Evolutionary conservation across 2,888 invertebrate genomes (phyloP), one percentile per base, ranked within the genome.

Genomic region (Malthinus flaveolus): DNA sequence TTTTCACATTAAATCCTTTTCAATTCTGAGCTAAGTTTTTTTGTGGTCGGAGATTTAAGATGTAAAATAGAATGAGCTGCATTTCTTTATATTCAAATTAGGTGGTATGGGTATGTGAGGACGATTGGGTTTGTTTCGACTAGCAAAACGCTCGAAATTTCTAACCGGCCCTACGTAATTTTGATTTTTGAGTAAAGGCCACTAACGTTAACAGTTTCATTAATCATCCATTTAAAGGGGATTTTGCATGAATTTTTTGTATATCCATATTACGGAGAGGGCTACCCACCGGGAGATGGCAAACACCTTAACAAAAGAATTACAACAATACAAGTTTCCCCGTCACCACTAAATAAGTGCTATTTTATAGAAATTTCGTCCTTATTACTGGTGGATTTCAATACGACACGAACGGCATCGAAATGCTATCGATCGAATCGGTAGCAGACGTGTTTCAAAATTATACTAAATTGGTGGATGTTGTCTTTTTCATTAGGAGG

Each of bases 1-100:
- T 79, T 79, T 79, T 74, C 77, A 78, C 79, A 78, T 79, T 78
- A 78, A 78, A 76, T 76, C 74, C 77, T 73, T 76, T 76, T 76
- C 76, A 76, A 76, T 77, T 77, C 75, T 69, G 71, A 71, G 68
- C 68, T 72, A 69, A 69, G 68, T 72, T 69, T 71, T 70, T 69
- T 67, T 71, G 68, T 69, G 69, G 68, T 66, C 68, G 60, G 68
- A 75, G 75, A 75, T 76, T 76, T 73, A 75, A 74, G 72, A 75
- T 75, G 74, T 74, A 71, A 74, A 76, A 74, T 69, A 73, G 74
- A 75, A 76, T 71, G 73, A 73, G 69, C 73, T 70, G 74, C 72
- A 75, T 73, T 76, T 77, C 76, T 76, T 77, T 77, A 76, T 77
- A 77, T 77, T 77, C 74, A 77, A 77, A 77, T 77, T 72, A 77